Conservation (phyloP, 2,113 vertebrate genomes). For the Eulemur rufifrons region DNA sequence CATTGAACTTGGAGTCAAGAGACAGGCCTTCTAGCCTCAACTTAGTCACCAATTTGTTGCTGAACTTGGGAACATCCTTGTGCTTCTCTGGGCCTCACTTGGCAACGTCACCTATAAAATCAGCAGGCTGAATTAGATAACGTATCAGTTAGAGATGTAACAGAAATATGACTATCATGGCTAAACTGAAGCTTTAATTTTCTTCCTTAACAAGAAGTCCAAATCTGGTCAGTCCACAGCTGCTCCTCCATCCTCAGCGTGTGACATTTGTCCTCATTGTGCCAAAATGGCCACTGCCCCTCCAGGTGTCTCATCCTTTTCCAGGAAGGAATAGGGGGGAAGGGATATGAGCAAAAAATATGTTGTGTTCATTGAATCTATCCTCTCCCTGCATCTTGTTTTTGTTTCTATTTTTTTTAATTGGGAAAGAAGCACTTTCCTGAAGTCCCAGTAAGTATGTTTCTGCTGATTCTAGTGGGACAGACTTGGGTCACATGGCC, state of each 20-base stretch:
- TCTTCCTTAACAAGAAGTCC: not conserved
- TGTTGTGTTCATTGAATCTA: not conserved
- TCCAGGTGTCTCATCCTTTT: not conserved
- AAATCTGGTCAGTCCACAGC: not conserved
- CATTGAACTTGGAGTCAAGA: not conserved
- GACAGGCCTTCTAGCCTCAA: not conserved
- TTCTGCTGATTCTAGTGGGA: not conserved
- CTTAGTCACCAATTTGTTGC: not conserved
- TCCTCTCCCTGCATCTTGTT: not conserved
- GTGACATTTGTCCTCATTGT: not conserved
- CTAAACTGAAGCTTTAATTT: not conserved
- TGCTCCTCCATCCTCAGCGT: not conserved
- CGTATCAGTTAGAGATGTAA: not conserved
- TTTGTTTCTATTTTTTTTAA: not conserved
- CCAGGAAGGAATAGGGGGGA: not conserved
- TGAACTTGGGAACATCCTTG: constrained; percentile 13
- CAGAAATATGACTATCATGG: not conserved
- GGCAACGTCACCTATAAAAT: not conserved
- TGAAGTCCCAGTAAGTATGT: not conserved
- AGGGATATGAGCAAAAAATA: not conserved
- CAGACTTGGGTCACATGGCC: not conserved
- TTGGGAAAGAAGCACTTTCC: not conserved
- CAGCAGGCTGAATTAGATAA: not conserved
- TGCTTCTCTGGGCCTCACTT: not conserved
- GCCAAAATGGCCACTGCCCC: not conserved